Percentiles rank a stretch among this genome's conserved stretches.
phyloP scores from a whole-genome alignment of 2,888 invertebrate genomes.

The Poecilus cupreus region DNA sequence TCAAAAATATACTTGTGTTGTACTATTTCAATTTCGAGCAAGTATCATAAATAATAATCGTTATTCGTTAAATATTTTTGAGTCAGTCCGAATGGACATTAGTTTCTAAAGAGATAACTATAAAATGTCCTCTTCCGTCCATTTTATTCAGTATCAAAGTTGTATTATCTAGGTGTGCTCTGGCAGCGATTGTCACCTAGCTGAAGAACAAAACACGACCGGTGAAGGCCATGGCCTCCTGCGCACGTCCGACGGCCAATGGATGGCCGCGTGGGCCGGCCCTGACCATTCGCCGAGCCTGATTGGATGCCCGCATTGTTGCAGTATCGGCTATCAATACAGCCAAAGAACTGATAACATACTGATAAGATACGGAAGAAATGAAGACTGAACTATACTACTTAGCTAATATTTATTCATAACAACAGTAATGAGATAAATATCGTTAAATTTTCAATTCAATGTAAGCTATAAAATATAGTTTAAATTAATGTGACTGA shows the following conservation, averaged over 20 bases:
- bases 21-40: neutral
- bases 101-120: too few relatives aligned
- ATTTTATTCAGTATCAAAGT: neutral
- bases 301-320: conserved; percentile 57
- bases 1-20: conserved; percentile 9
- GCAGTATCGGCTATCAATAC: conserved; percentile 39
- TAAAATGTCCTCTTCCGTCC: neutral
- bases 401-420: neutral
- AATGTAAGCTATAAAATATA: too few relatives aligned
- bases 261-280: conserved; percentile 55
- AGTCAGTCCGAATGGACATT: too few relatives aligned
- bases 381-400: neutral
- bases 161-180: neutral
- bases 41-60: too few relatives aligned
- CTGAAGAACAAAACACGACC: conserved; percentile 24
- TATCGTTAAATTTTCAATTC: too few relatives aligned
- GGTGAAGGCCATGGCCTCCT: conserved; percentile 35
- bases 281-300: conserved; percentile 45
- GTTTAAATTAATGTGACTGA: too few relatives aligned
- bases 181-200: conserved; percentile 17
- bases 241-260: conserved; percentile 53
- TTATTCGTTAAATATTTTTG: too few relatives aligned
- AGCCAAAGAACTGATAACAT: neutral
- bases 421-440: too few relatives aligned
- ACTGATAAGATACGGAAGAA: neutral